phyloP scores from a whole-genome alignment of 2,888 invertebrate species.

The Pardosa pseudoannulata region DNA sequence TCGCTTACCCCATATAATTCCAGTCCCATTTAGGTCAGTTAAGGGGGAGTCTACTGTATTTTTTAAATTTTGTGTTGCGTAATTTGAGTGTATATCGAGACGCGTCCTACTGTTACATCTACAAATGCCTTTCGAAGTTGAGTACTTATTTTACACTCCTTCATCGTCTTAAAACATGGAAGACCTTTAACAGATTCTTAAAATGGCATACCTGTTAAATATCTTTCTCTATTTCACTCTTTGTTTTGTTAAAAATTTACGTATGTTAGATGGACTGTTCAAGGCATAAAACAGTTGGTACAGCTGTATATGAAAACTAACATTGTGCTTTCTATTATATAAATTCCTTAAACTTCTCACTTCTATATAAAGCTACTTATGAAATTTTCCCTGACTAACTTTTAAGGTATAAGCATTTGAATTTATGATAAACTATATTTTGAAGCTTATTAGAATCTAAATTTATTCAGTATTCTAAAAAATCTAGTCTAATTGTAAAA shows the following conservation, averaged over 20 bases:
- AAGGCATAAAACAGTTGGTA: conserved; percentile 19
- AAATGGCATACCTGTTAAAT: conserved; percentile 16
- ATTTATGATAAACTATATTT: conserved; percentile 1
- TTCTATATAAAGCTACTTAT: conserved; percentile 1
- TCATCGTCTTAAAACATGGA: conserved; percentile 15
- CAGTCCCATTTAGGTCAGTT: too few species aligned
- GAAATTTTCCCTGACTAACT: conserved; percentile 10
- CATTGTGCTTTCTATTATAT: conserved; percentile 7
- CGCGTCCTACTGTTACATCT: not conserved
- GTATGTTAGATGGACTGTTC: conserved; percentile 20
- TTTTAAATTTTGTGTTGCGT: too few species aligned
- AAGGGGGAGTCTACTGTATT: too few species aligned
- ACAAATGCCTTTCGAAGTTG: not conserved
- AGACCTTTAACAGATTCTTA: conserved; percentile 20
- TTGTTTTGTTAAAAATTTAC: conserved; percentile 25
- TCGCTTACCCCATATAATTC: too few species aligned
- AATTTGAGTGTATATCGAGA: not conserved
- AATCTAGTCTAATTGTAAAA: conserved; percentile 48
- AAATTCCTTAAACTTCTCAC: not conserved
- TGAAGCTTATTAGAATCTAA: conserved; percentile 12
- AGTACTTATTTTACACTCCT: not conserved
- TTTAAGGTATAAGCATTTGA: conserved; percentile 7
- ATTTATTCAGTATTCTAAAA: conserved; percentile 30
- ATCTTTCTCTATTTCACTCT: conserved; percentile 6
- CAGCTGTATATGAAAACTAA: conserved; percentile 12